phyloP scores from a whole-genome alignment of 1,140 invertebrate genomes.

The Pteromalus puparum region DNA sequence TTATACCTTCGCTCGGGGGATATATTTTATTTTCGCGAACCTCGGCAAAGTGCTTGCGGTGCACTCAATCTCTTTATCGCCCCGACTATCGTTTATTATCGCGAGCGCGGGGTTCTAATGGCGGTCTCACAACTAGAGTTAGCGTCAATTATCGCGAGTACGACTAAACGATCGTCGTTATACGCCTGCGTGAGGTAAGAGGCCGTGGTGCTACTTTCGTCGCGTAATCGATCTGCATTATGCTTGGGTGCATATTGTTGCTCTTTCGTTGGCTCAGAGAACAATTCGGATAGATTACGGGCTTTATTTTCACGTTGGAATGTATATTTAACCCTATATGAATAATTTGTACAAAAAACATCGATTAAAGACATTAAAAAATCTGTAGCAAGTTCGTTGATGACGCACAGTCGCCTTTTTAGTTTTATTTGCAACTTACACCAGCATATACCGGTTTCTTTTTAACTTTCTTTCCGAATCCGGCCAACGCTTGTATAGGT shows the following conservation, averaged over 20 bases:
- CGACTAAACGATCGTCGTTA: constrained; percentile 37
- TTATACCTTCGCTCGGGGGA: background rate
- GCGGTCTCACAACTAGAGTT: background rate
- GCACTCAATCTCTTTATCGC: constrained; percentile 9
- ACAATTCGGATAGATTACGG: no score
- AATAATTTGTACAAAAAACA: background rate
- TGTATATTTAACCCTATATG: background rate
- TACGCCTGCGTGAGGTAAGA: background rate
- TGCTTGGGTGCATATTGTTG: background rate
- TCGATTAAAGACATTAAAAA: background rate
- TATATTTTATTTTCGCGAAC: background rate
- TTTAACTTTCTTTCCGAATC: background rate
- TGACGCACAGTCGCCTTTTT: no score
- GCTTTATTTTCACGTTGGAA: no score
- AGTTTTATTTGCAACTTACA: background rate
- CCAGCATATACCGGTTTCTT: no score
- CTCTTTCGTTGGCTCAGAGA: no score
- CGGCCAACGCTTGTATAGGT: no score
- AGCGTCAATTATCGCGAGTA: constrained; percentile 40
- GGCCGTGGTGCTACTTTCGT: background rate
- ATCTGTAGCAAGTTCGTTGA: no score
- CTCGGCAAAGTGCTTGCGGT: background rate
- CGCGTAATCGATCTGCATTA: background rate
- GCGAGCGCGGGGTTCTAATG: background rate
- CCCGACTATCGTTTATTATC: constrained; percentile 14